Percentiles rank a stretch among this genome's conserved stretches.
phyloP scores from a whole-genome alignment of 1,140 invertebrate species.

The Heliconius nattereri region DNA sequence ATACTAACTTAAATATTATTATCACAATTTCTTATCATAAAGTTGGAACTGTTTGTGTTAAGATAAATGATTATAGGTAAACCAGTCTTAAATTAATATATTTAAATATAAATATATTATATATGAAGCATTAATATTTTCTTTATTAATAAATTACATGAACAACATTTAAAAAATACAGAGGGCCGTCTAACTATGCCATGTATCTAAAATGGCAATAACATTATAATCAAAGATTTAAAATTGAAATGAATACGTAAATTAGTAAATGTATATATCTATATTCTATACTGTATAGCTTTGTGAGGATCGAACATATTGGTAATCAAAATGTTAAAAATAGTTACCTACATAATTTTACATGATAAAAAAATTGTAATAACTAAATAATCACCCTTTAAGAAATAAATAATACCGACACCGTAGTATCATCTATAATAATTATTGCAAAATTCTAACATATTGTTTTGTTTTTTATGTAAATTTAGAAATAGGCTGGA shows the following conservation, averaged over 20 bases:
- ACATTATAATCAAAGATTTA: neutral
- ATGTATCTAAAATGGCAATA: neutral
- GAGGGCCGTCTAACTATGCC: neutral
- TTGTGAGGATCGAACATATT: no score
- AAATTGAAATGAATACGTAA: neutral
- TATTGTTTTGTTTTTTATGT: neutral
- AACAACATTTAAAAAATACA: neutral
- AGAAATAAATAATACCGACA: neutral
- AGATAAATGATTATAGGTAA: conserved; percentile 10
- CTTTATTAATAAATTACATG: conserved; percentile 27
- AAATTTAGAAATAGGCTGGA: neutral
- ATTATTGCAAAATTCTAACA: neutral
- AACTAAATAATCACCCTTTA: neutral
- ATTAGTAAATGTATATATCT: neutral
- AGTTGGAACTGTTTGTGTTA: conserved; percentile 25
- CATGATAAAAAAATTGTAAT: neutral
- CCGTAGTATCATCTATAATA: neutral
- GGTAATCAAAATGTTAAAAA: no score
- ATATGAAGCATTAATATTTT: no score
- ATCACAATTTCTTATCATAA: conserved; percentile 36
- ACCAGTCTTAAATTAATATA: conserved; percentile 2
- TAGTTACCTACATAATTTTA: neutral
- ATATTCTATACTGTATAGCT: neutral
- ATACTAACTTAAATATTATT: conserved; percentile 36
- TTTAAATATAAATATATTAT: neutral